Evolutionary conservation across 1,140 invertebrate genomes (phyloP), one percentile per base, ranked within the genome.

Genomic region (Drosophila tropicalis): DNA sequence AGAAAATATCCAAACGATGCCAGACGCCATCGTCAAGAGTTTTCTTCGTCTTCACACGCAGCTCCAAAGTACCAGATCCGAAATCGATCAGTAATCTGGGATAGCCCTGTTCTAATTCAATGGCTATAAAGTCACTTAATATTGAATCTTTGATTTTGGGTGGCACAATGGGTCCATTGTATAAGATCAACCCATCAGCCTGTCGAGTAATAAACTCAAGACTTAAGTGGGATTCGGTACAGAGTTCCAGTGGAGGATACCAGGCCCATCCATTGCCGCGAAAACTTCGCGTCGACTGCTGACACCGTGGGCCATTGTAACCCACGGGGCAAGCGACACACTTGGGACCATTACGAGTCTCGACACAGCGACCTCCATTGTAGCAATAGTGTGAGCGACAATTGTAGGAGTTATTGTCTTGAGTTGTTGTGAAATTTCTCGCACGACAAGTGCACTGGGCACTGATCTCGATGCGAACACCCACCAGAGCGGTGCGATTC

Each of bases 1-100:
- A 95, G 70, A 95, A 95, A 9, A 96, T 92, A 80, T 96, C 95
- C 68, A 96, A 80, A 7, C 94, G 92, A 91, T 96, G 95, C 95
- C 95, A 96, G 36, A 94, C 93, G 0, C 95, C 95, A 91, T 96
- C 95, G 80, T 94, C 94, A 2, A 96, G 81, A 17, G 87, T 93
- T 29, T 92, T 92, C 72, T 94, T 93, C 9, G 94, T 93, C 77
- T 94, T 93, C 0, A 96, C 92, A 22, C 92, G 91, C 39, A 96
- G 89, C 76, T 94, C 94, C 51, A 95, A 80, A 0, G 93, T 94
- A 54, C 95, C 95, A 1, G 95, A 94, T 10, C 95, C 95, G 91
- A 96, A 95, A 83, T 96, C 95, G 44, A 96, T 93, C 12, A 95
- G 93, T 13, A 96, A 86, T 32, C 94, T 78, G 3, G 95, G 95